Evolutionary conservation across 2,888 invertebrate species (phyloP).

Genomic region (Drosophila kuntzei): DNA sequence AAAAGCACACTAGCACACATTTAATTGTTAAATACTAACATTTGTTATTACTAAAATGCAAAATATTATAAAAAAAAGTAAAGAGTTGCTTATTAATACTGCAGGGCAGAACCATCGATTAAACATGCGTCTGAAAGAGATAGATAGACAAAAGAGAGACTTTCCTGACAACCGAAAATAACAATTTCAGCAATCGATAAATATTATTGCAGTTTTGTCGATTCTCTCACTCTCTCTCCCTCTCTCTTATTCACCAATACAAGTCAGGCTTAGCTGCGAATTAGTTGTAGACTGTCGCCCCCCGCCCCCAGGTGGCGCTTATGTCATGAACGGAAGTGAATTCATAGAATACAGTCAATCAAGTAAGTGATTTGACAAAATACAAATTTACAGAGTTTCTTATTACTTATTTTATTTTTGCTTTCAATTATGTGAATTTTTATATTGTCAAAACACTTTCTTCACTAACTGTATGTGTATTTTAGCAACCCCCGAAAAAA

Average conservation of each 20-base stretch:
- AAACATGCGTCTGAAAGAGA: conserved; percentile 33
- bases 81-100: conserved; percentile 7
- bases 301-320: conserved; percentile 20
- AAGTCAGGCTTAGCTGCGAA: conserved; percentile 6
- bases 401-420: no score
- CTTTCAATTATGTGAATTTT: no score
- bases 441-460: no score
- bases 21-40: conserved; percentile 50
- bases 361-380: no score
- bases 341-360: conserved; percentile 18
- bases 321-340: conserved; percentile 57
- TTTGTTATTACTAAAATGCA: conserved; percentile 32
- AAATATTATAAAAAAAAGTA: conserved; percentile 3
- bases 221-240: conserved; percentile 4
- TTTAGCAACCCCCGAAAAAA: conserved; percentile 43
- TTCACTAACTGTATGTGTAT: conserved; percentile 13
- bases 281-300: background rate
- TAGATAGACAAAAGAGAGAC: conserved; percentile 3
- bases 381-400: no score
- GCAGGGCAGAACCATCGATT: conserved; percentile 14
- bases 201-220: conserved; percentile 34
- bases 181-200: conserved; percentile 43
- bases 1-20: conserved; percentile 20
- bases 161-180: conserved; percentile 28
- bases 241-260: background rate